Conservation (phyloP, 2,113 vertebrate genomes). For the Vombatus ursinus region DNA sequence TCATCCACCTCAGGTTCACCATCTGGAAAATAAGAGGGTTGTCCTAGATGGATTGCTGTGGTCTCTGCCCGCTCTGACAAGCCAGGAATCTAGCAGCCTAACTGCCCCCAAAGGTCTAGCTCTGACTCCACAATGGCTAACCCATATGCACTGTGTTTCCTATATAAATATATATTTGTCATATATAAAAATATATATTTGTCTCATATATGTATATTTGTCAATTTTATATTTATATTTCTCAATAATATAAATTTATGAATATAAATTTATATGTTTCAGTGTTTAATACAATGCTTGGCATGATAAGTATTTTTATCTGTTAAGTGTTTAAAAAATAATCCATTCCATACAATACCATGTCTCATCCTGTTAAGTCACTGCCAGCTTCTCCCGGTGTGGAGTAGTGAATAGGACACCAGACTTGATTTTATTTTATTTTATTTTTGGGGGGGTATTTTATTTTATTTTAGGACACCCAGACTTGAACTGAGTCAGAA, state of each 20-base stretch:
- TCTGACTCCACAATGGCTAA: constrained; percentile 5
- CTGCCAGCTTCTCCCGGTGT: neutral
- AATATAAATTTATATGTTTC: neutral
- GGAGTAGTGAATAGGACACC: neutral
- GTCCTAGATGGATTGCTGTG: neutral
- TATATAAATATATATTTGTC: too few relatives aligned
- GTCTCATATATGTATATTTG: too few relatives aligned
- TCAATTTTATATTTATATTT: too few relatives aligned
- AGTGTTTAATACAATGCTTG: neutral
- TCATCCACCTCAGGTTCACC: neutral
- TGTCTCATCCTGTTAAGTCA: neutral
- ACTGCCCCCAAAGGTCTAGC: constrained; percentile 13
- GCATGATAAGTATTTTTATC: neutral
- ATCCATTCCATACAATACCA: neutral
- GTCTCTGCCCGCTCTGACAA: neutral
- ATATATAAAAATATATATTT: too few relatives aligned
- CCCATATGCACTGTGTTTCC: neutral
- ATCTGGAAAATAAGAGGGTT: neutral
- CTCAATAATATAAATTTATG: too few relatives aligned
- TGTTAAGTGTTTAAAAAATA: neutral
- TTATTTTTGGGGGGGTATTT: too few relatives aligned
- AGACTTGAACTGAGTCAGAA: neutral
- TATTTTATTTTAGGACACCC: too few relatives aligned
- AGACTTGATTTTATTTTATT: too few relatives aligned
- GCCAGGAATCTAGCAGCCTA: neutral